These are phyloP conservation scores for Drosophila rubida DNA, from an alignment of 2,888 invertebrate species.

Conservation along the genomic window DNA sequence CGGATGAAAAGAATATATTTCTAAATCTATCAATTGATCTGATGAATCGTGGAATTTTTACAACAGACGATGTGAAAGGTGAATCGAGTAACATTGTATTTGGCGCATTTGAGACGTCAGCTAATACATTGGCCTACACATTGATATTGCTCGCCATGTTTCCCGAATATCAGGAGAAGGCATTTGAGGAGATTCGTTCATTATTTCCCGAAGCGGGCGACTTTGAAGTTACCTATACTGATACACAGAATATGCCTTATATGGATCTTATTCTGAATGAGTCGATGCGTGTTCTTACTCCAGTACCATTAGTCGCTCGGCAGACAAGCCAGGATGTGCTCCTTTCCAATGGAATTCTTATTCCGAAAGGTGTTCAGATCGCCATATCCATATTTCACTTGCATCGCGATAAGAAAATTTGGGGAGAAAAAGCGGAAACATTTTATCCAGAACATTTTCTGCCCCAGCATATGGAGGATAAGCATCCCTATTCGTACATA, in stretches of 20 bases:
- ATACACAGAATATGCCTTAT: conserved; percentile 79
- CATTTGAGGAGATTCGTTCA: conserved; percentile 75
- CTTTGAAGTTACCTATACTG: conserved; percentile 72
- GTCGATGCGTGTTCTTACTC: conserved; percentile 81
- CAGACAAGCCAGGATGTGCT: conserved; percentile 68
- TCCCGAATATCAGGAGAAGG: conserved; percentile 79
- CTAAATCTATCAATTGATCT: conserved; percentile 79
- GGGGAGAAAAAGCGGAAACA: conserved; percentile 82
- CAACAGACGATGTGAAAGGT: conserved; percentile 76
- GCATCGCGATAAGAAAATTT: conserved; percentile 81
- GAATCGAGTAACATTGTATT: conserved; percentile 82
- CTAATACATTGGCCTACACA: conserved; percentile 75
- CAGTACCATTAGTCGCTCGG: conserved; percentile 80
- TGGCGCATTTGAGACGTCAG: conserved; percentile 83
- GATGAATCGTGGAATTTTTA: conserved; percentile 70
- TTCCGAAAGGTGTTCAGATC: conserved; percentile 81
- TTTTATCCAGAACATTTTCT: conserved; percentile 84
- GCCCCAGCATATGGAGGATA: conserved; percentile 76
- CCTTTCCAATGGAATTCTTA: conserved; percentile 74
- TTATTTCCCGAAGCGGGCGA: conserved; percentile 70
- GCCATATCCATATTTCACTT: conserved; percentile 78
- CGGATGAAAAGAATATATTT: conserved; percentile 61
- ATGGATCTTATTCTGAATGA: conserved; percentile 83
- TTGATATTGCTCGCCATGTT: conserved; percentile 81
- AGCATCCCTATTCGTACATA: conserved; percentile 82